phyloP scores from a whole-genome alignment of 64 coral and sea anemone species.

The Actinia tenebrosa region DNA sequence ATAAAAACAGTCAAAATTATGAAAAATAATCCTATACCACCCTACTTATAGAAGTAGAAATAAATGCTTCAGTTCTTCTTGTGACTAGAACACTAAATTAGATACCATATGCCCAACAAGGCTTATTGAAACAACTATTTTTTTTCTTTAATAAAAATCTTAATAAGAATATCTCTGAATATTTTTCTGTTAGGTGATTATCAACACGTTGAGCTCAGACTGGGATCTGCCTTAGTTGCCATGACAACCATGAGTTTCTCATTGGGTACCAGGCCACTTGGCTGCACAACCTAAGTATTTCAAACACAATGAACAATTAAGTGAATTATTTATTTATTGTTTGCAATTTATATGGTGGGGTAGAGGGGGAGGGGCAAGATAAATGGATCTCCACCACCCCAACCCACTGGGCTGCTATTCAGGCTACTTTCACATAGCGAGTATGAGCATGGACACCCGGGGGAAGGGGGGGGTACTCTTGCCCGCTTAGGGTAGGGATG shows the following conservation, averaged over 20 bases:
- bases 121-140: neutral
- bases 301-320: neutral
- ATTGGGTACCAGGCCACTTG: conserved; percentile 25
- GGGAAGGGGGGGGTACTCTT: too few relatives aligned
- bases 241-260: conserved; percentile 12
- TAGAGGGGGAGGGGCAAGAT: too few relatives aligned
- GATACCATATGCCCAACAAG: neutral
- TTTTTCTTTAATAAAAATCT: neutral
- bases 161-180: neutral
- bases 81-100: neutral
- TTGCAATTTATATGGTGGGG: neutral
- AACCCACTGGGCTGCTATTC: too few relatives aligned
- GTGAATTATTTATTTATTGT: neutral
- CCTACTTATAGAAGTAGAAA: too few relatives aligned
- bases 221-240: conserved; percentile 12
- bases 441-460: too few relatives aligned
- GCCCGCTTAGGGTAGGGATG: too few relatives aligned
- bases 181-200: neutral
- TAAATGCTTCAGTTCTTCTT: neutral
- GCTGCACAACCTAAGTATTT: conserved; percentile 11
- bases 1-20: too few relatives aligned
- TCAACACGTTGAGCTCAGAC: neutral
- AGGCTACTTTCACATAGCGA: too few relatives aligned
- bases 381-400: too few relatives aligned
- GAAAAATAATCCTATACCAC: too few relatives aligned